Evolutionary conservation across 2,113 vertebrate species (phyloP).

Genomic region (Clarias batrachus): DNA sequence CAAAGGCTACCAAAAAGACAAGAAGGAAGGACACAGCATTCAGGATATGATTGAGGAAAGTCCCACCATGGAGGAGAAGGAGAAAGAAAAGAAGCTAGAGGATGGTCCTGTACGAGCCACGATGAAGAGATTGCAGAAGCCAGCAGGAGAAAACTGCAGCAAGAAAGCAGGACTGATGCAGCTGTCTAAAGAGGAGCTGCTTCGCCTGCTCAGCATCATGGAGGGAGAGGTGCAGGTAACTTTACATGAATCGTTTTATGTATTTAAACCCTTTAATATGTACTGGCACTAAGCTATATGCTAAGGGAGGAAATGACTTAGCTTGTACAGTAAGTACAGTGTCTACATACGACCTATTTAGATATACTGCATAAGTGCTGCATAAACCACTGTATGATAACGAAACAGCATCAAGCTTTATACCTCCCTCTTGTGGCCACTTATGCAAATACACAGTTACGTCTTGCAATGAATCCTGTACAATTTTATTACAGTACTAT

Average conservation of each 20-base stretch:
- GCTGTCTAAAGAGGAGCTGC: slow-evolving; percentile 83
- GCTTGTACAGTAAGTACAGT: neutral
- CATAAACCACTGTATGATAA: neutral
- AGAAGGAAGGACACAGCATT: slow-evolving; percentile 52
- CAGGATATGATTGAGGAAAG: slow-evolving; percentile 56
- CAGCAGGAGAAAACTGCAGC: slow-evolving; percentile 62
- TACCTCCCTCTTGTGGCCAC: slow-evolving; percentile 41
- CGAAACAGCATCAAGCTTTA: neutral
- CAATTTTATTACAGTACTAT: neutral
- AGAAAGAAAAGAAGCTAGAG: slow-evolving; percentile 68
- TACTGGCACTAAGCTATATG: neutral
- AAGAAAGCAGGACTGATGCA: slow-evolving; percentile 72
- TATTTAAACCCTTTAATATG: neutral
- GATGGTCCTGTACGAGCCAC: slow-evolving; percentile 71
- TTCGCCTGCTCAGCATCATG: slow-evolving; percentile 91
- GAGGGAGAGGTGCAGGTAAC: slow-evolving; percentile 95
- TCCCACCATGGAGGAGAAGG: slow-evolving; percentile 59
- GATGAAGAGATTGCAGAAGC: slow-evolving; percentile 72
- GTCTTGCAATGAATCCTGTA: neutral
- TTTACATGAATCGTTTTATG: neutral
- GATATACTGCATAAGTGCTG: neutral
- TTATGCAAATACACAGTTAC: neutral
- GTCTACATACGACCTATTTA: neutral
- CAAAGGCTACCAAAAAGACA: slow-evolving; percentile 63
- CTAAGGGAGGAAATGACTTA: neutral